A percentile compares a stretch with the other conserved stretches of the same genome.
Evolutionary conservation across 2,888 invertebrate genomes (phyloP).

Genomic region (Mesoligia furuncula): DNA sequence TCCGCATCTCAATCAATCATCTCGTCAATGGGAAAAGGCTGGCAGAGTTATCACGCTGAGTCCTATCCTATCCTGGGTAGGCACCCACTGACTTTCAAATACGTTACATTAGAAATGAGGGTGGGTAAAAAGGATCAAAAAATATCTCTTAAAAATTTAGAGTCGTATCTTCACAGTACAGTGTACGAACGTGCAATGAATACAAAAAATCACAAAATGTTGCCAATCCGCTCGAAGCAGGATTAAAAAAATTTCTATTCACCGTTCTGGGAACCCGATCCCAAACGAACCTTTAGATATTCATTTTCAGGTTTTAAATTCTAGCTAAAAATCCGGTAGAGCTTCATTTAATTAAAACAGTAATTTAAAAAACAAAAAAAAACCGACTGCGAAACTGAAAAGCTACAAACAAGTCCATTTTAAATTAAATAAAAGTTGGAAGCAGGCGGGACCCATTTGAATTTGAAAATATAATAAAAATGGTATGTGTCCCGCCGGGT

Average conservation of each 20-base stretch:
- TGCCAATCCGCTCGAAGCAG: not conserved
- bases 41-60: not conserved
- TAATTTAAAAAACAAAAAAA: too few relatives aligned
- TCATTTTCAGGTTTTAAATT: not conserved
- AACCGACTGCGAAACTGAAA: too few relatives aligned
- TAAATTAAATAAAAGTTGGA: too few relatives aligned
- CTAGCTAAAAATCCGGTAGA: not conserved
- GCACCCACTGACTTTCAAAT: not conserved
- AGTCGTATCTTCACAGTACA: not conserved
- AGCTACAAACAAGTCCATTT: too few relatives aligned
- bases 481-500: too few relatives aligned
- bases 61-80: too few relatives aligned
- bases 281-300: not conserved
- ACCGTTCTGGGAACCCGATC: not conserved
- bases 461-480: too few relatives aligned
- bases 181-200: slow-evolving; percentile 14
- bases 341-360: not conserved
- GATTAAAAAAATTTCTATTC: slow-evolving; percentile 4
- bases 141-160: not conserved
- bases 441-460: too few relatives aligned
- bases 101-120: not conserved
- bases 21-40: not conserved
- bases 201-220: slow-evolving; percentile 3
- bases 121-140: not conserved
- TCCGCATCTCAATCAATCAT: too few relatives aligned